A percentile compares a stretch with the other conserved stretches of the same genome.
Evolutionary conservation across 1,140 invertebrate genomes (phyloP).

Genomic region (Ridgeia piscesae): DNA sequence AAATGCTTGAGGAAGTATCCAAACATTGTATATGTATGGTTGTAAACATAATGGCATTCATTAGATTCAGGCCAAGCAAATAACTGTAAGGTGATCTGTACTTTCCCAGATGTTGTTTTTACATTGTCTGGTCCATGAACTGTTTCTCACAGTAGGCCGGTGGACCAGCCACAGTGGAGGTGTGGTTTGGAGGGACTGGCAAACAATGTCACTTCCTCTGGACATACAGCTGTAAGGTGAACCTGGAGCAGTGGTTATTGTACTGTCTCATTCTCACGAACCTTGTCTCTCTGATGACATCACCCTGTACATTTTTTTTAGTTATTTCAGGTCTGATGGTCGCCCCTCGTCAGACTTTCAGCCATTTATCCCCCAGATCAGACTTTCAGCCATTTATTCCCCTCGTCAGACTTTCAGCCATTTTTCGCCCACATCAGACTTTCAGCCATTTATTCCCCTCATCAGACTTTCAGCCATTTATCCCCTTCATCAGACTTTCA

Average conservation of each 20-base stretch:
- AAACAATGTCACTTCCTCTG: not conserved
- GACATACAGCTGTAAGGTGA: not conserved
- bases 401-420: not conserved
- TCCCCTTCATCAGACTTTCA: not conserved
- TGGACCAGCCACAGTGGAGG: not conserved
- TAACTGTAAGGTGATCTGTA: not conserved
- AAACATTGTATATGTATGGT: no score
- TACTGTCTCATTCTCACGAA: not conserved
- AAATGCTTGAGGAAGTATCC: no score
- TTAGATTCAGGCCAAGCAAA: not conserved
- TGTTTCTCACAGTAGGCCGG: not conserved
- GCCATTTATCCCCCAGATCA: not conserved
- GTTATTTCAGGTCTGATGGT: not conserved
- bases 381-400: not conserved
- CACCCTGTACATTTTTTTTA: not conserved
- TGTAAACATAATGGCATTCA: not conserved
- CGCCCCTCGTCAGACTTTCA: not conserved
- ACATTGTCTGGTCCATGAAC: not conserved
- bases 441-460: not conserved
- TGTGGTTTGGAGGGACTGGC: not conserved
- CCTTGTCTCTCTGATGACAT: not conserved
- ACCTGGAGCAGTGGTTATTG: not conserved
- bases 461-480: not conserved
- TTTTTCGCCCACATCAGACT: not conserved
- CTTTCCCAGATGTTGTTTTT: not conserved